Percentiles rank a stretch among this genome's conserved stretches.
Evolutionary conservation across 2,113 vertebrate genomes (phyloP).

Genomic region (Nicator chloris): DNA sequence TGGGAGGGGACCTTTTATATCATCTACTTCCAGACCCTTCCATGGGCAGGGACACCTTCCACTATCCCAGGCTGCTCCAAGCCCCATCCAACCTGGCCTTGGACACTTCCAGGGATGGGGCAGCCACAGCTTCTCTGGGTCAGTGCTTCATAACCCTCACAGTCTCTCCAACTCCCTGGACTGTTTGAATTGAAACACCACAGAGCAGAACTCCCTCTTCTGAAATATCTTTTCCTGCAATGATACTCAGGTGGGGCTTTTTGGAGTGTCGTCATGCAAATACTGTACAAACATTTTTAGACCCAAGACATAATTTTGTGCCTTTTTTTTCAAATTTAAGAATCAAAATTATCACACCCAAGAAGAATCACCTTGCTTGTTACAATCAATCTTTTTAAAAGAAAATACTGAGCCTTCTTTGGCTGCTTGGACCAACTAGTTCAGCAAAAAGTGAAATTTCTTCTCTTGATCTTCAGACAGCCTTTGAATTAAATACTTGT

Average conservation of each 20-base stretch:
- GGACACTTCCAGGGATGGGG: too few relatives aligned
- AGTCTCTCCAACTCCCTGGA: neutral
- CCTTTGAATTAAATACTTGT: slow-evolving; percentile 14
- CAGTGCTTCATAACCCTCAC: neutral
- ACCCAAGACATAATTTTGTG: neutral
- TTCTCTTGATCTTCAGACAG: neutral
- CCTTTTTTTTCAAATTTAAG: neutral
- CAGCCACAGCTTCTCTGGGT: neutral
- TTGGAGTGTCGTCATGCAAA: neutral
- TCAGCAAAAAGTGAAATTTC: neutral
- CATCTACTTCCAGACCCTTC: neutral
- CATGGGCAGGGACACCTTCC: neutral
- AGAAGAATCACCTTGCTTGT: neutral
- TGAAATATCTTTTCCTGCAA: neutral
- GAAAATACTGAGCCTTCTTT: neutral
- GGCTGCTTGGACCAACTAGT: neutral
- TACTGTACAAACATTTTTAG: neutral
- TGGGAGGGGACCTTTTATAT: neutral
- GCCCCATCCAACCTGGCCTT: fast-evolving
- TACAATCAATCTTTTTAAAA: neutral
- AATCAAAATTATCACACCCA: neutral
- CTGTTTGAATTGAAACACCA: neutral
- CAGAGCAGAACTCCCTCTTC: neutral
- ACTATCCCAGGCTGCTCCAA: neutral
- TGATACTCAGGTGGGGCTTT: neutral